phyloP scores from a whole-genome alignment of 2,113 vertebrate genomes.

The Sebastes fasciatus region DNA sequence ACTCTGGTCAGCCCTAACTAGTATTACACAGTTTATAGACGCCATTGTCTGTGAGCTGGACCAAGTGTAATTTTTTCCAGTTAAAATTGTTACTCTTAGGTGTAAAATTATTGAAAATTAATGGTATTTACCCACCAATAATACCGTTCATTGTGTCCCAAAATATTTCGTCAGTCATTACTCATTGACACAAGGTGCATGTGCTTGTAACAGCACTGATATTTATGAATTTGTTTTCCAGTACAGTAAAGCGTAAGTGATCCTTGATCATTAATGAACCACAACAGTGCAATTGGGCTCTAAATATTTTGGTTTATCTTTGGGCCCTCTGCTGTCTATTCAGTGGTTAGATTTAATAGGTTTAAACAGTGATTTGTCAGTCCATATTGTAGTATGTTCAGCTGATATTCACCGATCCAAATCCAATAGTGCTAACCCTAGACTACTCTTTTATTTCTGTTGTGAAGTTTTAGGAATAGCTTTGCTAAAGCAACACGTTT shows the following conservation, averaged over 20 bases:
- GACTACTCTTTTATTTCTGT: neutral
- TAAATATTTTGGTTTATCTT: no score
- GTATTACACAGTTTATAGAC: neutral
- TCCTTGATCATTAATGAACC: no score
- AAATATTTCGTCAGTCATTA: neutral
- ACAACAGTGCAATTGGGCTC: no score
- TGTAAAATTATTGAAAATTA: neutral
- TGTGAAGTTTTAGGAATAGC: neutral
- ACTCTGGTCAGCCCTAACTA: neutral
- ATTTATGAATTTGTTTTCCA: neutral
- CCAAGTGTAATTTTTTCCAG: neutral
- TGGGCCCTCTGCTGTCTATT: no score
- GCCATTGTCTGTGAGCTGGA: neutral
- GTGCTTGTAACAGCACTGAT: neutral
- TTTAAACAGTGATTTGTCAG: no score
- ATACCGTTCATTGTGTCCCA: neutral
- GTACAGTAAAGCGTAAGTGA: no score
- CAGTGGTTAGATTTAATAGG: neutral
- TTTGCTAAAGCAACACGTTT: neutral
- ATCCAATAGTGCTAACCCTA: neutral
- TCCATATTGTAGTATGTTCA: no score
- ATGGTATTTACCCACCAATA: neutral
- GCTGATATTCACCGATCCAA: no score
- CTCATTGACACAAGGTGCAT: neutral
- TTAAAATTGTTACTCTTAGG: neutral